These are phyloP conservation scores for Haliclystus octoradiatus DNA, from an alignment of 30 jellyfish, hydroid and myxozoan species.

Conservation along the genomic window DNA sequence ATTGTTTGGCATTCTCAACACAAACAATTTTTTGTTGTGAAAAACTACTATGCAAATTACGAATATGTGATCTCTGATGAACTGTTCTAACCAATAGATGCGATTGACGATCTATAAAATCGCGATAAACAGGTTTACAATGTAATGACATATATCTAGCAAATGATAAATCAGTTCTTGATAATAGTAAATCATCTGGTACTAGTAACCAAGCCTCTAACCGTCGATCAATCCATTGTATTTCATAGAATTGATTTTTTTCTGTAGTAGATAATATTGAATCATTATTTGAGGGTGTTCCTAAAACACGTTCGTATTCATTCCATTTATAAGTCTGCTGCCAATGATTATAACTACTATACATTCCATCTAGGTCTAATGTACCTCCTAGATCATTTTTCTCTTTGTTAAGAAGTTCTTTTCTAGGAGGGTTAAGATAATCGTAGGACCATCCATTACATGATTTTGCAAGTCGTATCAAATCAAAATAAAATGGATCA, in stretches of 20 bases:
- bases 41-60: not conserved
- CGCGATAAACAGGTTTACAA: not conserved
- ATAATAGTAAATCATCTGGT: not conserved
- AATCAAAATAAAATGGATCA: conserved; percentile 1
- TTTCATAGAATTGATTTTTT: not conserved
- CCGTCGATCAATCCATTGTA: conserved; percentile 5
- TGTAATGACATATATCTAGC: not conserved
- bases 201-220: conserved; percentile 12
- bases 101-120: not conserved
- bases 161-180: not conserved
- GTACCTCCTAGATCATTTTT: conserved; percentile 10
- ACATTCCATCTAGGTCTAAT: conserved; percentile 11
- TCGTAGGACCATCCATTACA: conserved; percentile 35
- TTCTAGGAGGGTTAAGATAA: conserved; percentile 5
- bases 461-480: conserved; percentile 8
- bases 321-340: conserved; percentile 22
- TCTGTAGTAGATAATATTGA: conserved; percentile 6
- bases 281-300: not conserved
- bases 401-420: not conserved
- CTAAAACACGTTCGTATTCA: not conserved
- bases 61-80: not conserved
- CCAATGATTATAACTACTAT: conserved; percentile 7
- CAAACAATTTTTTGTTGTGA: not conserved
- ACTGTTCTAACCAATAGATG: too few relatives aligned
- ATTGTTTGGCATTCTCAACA: not conserved